Conservation (phyloP, 2,888 invertebrate genomes). For the Lepidochitona cinerea region DNA sequence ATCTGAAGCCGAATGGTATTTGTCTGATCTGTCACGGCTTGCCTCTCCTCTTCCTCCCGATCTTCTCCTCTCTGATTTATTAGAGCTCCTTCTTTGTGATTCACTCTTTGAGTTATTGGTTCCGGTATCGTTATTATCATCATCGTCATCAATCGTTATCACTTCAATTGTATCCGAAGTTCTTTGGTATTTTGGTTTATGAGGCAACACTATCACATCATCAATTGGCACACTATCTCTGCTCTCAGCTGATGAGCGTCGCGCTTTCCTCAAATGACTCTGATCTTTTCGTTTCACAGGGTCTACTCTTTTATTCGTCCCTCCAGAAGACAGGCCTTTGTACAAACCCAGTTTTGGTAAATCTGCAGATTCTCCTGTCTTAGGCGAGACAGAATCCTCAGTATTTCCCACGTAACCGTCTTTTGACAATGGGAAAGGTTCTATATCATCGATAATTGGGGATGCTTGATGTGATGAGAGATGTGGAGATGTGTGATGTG, state of each 20-base stretch:
- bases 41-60: not conserved
- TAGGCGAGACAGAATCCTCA: constrained; percentile 36
- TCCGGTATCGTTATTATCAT: constrained; percentile 24
- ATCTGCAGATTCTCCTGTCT: constrained; percentile 25
- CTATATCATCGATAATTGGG: not conserved
- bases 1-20: too few species aligned
- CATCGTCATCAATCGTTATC: constrained; percentile 27
- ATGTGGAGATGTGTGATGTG: not conserved
- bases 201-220: not conserved
- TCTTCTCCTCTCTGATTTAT: not conserved
- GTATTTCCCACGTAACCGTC: constrained; percentile 9
- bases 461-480: not conserved
- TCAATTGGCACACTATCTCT: not conserved
- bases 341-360: not conserved
- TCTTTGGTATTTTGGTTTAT: not conserved
- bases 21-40: too few species aligned
- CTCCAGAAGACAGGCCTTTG: constrained; percentile 15
- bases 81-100: not conserved
- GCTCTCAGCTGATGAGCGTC: not conserved
- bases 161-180: constrained; percentile 9
- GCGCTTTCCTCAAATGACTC: too few species aligned
- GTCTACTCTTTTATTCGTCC: not conserved
- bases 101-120: constrained; percentile 26
- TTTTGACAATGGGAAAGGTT: not conserved
- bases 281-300: not conserved